Conservation (phyloP, 2,113 vertebrate genomes). For the Lycocorax pyrrhopterus region DNA sequence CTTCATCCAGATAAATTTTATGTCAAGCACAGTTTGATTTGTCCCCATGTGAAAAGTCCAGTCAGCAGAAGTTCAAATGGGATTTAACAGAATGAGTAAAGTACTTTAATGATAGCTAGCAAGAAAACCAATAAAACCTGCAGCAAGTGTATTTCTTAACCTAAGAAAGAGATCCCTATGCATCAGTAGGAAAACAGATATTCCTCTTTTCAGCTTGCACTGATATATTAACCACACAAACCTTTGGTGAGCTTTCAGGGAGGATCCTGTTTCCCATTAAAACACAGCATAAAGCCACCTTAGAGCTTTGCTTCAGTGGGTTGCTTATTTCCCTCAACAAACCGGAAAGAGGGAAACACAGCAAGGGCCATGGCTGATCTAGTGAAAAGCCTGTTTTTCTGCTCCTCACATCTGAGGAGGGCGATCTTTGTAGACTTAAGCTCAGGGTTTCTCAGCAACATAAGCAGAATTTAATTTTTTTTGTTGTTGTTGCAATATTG, state of each 20-base stretch:
- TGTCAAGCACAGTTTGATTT: constrained; percentile 33
- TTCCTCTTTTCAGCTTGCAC: background rate
- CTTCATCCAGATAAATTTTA: constrained; percentile 33
- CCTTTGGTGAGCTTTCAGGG: background rate
- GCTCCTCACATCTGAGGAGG: background rate
- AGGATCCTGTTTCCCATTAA: background rate
- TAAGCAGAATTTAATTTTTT: background rate
- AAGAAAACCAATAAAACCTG: background rate
- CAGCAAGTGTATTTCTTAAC: background rate
- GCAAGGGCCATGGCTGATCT: background rate
- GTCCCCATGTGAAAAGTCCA: constrained; percentile 11
- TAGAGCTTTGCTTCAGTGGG: background rate
- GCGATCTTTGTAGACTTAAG: background rate
- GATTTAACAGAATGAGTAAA: background rate
- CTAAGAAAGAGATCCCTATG: background rate
- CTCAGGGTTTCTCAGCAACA: background rate
- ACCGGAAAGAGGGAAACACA: background rate
- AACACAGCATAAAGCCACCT: background rate
- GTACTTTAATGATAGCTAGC: background rate
- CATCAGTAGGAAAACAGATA: background rate
- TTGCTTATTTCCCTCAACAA: background rate
- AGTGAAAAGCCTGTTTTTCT: background rate
- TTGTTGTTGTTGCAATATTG: background rate
- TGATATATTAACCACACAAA: background rate
- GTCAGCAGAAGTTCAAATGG: constrained; percentile 23